A percentile compares a stretch with the other conserved stretches of the same genome.
These are phyloP conservation scores for Passer montanus DNA, from an alignment of 2,113 vertebrate species.

Conservation along the genomic window DNA sequence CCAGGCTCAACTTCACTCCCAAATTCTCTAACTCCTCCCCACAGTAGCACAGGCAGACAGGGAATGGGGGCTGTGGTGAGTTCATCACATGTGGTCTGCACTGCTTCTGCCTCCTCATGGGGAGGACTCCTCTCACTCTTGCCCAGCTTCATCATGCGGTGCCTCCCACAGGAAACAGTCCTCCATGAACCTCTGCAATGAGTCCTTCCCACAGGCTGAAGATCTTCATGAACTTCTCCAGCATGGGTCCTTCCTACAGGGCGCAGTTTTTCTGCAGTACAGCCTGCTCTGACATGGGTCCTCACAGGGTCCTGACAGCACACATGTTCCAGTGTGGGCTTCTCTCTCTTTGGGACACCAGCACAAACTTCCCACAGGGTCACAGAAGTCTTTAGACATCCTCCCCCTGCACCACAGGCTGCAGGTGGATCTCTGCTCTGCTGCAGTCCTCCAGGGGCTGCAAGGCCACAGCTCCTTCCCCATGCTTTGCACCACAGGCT, in stretches of 20 bases:
- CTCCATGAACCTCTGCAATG: background rate
- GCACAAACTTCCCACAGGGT: accelerated
- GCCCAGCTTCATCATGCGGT: background rate
- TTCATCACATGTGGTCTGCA: background rate
- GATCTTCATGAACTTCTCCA: background rate
- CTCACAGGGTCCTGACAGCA: background rate
- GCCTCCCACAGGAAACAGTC: background rate
- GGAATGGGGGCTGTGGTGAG: background rate
- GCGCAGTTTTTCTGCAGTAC: background rate
- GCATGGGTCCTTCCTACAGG: background rate
- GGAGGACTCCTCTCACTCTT: background rate
- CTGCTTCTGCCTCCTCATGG: background rate
- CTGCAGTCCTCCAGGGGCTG: no score
- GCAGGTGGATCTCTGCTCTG: background rate
- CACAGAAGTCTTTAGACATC: background rate
- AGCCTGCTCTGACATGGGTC: background rate
- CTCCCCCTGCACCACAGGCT: accelerated
- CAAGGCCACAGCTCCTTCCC: background rate
- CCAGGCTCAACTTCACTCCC: background rate
- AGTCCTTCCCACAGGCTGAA: background rate
- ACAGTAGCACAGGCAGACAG: no score
- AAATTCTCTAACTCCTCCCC: background rate
- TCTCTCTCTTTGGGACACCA: background rate
- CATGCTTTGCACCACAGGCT: accelerated
- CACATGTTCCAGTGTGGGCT: background rate